Base-by-base conservation (phyloP, 2,113 vertebrate genomes). In the Atlantisia rogersi region DNA sequence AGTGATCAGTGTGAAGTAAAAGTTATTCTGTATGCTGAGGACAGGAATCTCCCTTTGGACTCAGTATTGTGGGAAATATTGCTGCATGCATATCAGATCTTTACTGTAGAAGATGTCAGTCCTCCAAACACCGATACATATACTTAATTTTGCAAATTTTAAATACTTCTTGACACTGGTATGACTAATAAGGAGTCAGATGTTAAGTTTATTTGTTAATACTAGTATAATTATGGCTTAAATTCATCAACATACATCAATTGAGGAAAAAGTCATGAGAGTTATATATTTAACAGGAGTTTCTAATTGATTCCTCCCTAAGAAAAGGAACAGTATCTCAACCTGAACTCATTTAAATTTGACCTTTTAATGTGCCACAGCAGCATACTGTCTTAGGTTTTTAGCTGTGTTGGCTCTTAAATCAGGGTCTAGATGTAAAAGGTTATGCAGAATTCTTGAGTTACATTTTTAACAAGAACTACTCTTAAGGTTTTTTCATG, bases 351-450 rank as follows among this genome's bases (percentile, higher is more conserved):
- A 96, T 97, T 97, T 96, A 90, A 92, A 92, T 95, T 83, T 97
- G 96, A 97, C 92, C 95, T 97, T 98, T 96, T 97, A 97, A 97
- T 85, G 62, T 95, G 92, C 92, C 92, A 92, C 88, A 95, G 93
- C 87, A 94, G 95, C 92, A 94, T 84, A 84, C 59, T 85, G 58
- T 94, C 94, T 81, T 77, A 92, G 42, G 77, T 80, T 96, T 94
- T 95, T 94, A 96, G 46, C 80, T 74, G 14, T 44, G 60, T 52
- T 86, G 37, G 79, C 83, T 96, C 94, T 95, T 97, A 97, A 97
- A 97, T 97, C 96, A 97, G 93, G 80, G 60, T 96, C 91, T 93
- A 89, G 76, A 84, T 92, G 40, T 88, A 96, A 98, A 98, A 97
- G 96, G 97, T 93, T 95, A 74, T 40, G 40, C 67, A 70, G 82